phyloP scores from a whole-genome alignment of 2,888 invertebrate genomes.

The Dioctria rufipes region DNA sequence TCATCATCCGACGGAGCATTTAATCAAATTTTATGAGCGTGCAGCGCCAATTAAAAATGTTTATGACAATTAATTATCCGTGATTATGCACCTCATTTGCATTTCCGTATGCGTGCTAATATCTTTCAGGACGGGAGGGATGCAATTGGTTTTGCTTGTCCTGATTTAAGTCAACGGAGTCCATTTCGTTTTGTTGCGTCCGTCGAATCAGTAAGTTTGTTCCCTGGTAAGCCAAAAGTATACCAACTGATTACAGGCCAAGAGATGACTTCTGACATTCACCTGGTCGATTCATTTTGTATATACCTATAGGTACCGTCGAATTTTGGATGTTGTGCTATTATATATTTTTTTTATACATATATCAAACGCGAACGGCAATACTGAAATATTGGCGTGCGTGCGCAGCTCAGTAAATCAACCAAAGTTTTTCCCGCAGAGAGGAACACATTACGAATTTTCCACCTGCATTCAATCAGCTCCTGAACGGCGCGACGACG shows the following conservation, averaged over 20 bases:
- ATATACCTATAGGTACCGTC: not conserved
- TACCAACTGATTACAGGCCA: not conserved
- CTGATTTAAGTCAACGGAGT: constrained; percentile 7
- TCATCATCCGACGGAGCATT: constrained; percentile 47
- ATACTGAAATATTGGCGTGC: no score
- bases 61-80: constrained; percentile 54
- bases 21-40: constrained; percentile 54
- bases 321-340: constrained; percentile 7
- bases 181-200: not conserved
- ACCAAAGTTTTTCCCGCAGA: no score
- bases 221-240: no score
- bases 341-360: no score
- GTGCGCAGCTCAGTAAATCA: no score
- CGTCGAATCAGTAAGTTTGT: not conserved
- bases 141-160: constrained; percentile 33
- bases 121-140: constrained; percentile 12
- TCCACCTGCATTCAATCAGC: constrained; percentile 20
- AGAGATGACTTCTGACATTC: constrained; percentile 37
- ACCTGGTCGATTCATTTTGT: not conserved
- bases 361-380: no score
- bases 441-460: not conserved
- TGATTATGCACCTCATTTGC: constrained; percentile 54
- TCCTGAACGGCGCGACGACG: not conserved
- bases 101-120: constrained; percentile 46
- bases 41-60: constrained; percentile 53